Evolutionary conservation across 2,888 invertebrate species (phyloP), one percentile per base, ranked within the genome.

Genomic region (Girardia tigrina): DNA sequence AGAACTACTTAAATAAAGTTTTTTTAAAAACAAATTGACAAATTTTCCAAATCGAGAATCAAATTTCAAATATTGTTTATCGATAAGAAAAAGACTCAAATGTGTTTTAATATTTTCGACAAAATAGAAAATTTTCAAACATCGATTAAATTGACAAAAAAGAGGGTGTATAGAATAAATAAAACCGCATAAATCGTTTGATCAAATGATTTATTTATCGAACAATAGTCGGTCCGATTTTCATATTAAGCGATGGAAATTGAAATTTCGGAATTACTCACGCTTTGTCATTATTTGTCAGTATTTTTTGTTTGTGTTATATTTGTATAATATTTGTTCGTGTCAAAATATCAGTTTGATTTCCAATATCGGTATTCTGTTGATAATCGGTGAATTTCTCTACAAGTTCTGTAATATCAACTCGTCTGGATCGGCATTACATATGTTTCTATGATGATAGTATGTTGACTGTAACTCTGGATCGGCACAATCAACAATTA

Each of bases 91-190:
- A n/a, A n/a, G n/a, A n/a, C n/a, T n/a, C n/a, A n/a, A n/a, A n/a
- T n/a, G n/a, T n/a, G n/a, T n/a, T 56, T 56, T 56, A 56, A 56
- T 56, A 56, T 20, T 56, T 56, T 56, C 4, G 56, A 56, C 56
- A 56, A 56, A 56, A 20, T 23, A n/a, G 6, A 12, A 20, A n/a
- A 56, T 8, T 8, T 56, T 56, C n/a, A 56, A 56, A 12, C n/a
- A 8, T 56, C 23, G 23, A 8, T 56, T 56, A 8, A 56, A n/a
- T n/a, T n/a, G n/a, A n/a, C n/a, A n/a, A n/a, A n/a, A n/a, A n/a
- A n/a, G n/a, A n/a, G n/a, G n/a, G 8, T 36, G 8, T 36, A 56
- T 56, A 20, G 23, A 56, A 20, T 56, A 56, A 12, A 12, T 20
- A 56, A 56, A 56, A 2, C n/a, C n/a, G n/a, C n/a, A n/a, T n/a